These are phyloP conservation scores for Larimichthys crocea DNA, from an alignment of 2,113 vertebrate genomes.

Conservation along the genomic window DNA sequence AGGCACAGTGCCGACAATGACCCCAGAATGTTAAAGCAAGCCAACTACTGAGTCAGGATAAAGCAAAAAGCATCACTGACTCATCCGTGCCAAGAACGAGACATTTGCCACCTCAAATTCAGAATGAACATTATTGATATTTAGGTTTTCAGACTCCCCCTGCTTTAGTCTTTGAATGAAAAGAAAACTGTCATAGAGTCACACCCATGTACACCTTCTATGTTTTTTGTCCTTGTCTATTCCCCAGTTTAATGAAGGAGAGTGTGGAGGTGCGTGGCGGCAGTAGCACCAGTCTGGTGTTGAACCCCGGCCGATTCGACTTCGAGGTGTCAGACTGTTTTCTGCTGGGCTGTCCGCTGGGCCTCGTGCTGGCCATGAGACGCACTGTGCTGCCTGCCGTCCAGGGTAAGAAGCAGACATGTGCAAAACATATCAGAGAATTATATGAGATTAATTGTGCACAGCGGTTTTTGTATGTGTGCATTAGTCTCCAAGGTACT, in stretches of 20 bases:
- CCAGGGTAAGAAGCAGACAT: slow-evolving; percentile 84
- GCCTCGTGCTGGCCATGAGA: slow-evolving; percentile 97
- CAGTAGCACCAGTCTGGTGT: slow-evolving; percentile 82
- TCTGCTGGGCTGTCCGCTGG: slow-evolving; percentile 94
- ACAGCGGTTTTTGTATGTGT: not conserved
- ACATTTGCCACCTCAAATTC: not conserved
- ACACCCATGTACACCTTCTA: not conserved
- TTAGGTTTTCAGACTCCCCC: not conserved
- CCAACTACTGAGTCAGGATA: slow-evolving; percentile 13
- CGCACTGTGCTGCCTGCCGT: slow-evolving; percentile 92
- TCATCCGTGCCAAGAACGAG: not conserved
- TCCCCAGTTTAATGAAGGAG: slow-evolving; percentile 88
- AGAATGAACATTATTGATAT: slow-evolving; percentile 6
- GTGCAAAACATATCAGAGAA: not conserved
- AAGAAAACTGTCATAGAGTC: not conserved
- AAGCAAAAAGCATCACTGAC: slow-evolving; percentile 33
- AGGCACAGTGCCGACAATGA: slow-evolving; percentile 10
- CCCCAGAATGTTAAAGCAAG: slow-evolving; percentile 40
- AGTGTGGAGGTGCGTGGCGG: slow-evolving; percentile 82
- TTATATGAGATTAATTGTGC: too few species aligned
- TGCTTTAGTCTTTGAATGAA: not conserved
- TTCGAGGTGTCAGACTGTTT: slow-evolving; percentile 97
- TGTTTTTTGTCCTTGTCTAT: slow-evolving; percentile 21
- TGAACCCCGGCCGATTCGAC: slow-evolving; percentile 91
- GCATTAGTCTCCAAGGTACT: not conserved